Evolutionary conservation across 1,140 invertebrate genomes (phyloP).

Genomic region (Euwallacea similis): DNA sequence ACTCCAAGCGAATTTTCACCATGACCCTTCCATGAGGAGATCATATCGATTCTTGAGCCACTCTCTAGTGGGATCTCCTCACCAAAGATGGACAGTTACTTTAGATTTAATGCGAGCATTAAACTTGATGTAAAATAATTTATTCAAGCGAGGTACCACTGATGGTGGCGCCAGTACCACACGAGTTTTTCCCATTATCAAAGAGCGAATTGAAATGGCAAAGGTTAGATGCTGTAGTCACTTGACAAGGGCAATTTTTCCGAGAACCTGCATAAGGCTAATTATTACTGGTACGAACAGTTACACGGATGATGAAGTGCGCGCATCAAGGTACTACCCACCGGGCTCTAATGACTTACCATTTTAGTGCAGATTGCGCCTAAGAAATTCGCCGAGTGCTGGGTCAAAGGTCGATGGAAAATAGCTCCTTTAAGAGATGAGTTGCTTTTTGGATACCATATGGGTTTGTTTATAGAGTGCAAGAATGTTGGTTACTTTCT

Average conservation of each 20-base stretch:
- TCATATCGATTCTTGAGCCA: too few relatives aligned
- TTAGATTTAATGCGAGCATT: too few relatives aligned
- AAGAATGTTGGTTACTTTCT: too few relatives aligned
- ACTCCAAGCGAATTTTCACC: too few relatives aligned
- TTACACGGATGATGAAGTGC: conserved; percentile 8
- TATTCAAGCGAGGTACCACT: background rate
- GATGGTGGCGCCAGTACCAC: background rate
- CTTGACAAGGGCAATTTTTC: conserved; percentile 8
- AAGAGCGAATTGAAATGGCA: background rate
- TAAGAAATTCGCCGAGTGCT: background rate
- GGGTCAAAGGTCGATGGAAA: background rate
- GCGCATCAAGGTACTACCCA: conserved; percentile 12
- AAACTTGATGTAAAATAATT: background rate
- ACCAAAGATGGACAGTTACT: too few relatives aligned
- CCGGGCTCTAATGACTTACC: conserved; percentile 11
- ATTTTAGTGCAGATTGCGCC: conserved; percentile 6
- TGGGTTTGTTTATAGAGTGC: too few relatives aligned
- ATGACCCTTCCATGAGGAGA: too few relatives aligned
- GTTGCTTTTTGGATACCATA: too few relatives aligned
- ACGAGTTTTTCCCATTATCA: background rate
- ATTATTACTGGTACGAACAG: background rate
- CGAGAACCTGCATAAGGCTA: conserved; percentile 1
- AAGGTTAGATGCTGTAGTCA: background rate
- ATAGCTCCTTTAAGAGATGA: background rate
- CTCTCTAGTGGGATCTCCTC: too few relatives aligned